Conservation (phyloP, 2,113 vertebrate species). For the Sialia sialis region DNA sequence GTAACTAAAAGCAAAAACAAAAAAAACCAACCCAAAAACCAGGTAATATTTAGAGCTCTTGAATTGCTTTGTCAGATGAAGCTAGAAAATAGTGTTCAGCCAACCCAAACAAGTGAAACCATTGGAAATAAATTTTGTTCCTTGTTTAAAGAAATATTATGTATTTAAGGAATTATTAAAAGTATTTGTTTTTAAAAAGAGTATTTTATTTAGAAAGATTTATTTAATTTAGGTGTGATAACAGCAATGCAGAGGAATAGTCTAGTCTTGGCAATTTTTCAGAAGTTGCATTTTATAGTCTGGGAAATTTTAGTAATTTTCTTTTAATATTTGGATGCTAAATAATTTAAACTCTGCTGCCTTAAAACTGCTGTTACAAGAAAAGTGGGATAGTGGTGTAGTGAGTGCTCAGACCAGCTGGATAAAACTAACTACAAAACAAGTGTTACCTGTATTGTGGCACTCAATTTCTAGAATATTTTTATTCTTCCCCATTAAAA, state of each 20-base stretch:
- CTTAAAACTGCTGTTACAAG: neutral
- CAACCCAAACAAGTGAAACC: neutral
- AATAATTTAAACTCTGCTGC: neutral
- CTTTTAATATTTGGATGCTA: neutral
- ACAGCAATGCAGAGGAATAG: neutral
- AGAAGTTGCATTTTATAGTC: neutral
- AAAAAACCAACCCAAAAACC: rapidly evolving
- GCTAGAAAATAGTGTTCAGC: neutral
- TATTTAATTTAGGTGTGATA: neutral
- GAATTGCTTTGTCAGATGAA: neutral
- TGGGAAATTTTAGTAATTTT: neutral
- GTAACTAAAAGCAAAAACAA: neutral
- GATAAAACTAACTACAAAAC: neutral
- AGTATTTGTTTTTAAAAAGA: neutral
- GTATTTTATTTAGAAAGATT: neutral
- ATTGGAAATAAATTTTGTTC: neutral
- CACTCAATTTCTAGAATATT: neutral
- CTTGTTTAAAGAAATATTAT: neutral
- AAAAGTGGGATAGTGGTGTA: neutral
- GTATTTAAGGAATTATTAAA: neutral
- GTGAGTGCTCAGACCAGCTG: neutral
- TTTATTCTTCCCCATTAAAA: neutral
- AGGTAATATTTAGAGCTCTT: neutral
- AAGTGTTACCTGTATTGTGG: neutral
- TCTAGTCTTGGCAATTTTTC: neutral